Evolutionary conservation across 2,888 invertebrate species (phyloP).

Genomic region (Cephonodes hylas): DNA sequence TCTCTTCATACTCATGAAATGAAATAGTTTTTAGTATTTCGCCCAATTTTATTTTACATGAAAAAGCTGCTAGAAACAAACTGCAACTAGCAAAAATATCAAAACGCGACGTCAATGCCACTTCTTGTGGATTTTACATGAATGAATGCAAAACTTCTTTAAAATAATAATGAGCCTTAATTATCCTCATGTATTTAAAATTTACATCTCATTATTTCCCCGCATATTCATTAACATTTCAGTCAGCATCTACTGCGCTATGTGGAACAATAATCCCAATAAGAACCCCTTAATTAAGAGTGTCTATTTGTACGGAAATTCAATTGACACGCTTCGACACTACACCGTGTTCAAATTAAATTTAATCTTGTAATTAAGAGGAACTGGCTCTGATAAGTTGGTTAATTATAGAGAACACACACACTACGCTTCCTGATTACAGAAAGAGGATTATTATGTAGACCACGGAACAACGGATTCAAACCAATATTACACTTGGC

Average conservation of each 20-base stretch:
- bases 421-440: not conserved
- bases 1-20: no score
- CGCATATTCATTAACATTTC: no score
- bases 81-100: no score
- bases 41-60: no score
- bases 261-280: not conserved
- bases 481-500: not conserved
- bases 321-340: not conserved
- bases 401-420: not conserved
- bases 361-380: not conserved
- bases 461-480: not conserved
- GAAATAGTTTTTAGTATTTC: no score
- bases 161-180: no score
- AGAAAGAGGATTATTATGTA: not conserved
- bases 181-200: no score
- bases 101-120: no score
- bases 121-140: no score
- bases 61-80: no score
- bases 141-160: no score
- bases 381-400: not conserved
- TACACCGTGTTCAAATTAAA: not conserved
- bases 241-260: not conserved
- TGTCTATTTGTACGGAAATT: not conserved
- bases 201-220: no score
- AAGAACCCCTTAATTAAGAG: not conserved